Evolutionary conservation across 2,113 vertebrate species (phyloP).

Genomic region (Ochotona curzoniae): DNA sequence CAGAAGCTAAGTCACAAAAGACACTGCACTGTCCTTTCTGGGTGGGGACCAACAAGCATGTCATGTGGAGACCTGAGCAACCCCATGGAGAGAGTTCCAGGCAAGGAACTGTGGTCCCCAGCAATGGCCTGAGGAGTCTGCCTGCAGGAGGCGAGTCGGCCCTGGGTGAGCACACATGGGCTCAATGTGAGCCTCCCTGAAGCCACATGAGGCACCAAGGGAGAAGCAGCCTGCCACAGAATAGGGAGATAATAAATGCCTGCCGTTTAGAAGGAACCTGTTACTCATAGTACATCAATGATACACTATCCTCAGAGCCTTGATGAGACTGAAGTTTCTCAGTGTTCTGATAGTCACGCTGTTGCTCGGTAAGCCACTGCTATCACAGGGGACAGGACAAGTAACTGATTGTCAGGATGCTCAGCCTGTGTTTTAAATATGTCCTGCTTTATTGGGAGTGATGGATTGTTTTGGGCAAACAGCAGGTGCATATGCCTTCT

Average conservation of each 20-base stretch:
- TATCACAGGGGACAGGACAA: constrained; percentile 4
- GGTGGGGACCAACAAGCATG: not conserved
- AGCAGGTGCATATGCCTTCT: not conserved
- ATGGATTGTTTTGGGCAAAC: not conserved
- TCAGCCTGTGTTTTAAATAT: not conserved
- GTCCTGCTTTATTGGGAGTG: not conserved
- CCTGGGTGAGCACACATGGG: not conserved
- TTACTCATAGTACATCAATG: not conserved
- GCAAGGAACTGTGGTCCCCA: not conserved
- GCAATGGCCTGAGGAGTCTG: not conserved
- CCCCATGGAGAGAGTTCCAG: not conserved
- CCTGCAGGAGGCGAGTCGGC: not conserved
- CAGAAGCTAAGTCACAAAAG: not conserved
- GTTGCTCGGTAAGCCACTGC: not conserved
- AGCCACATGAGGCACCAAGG: not conserved
- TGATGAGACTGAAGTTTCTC: not conserved
- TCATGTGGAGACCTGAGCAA: not conserved
- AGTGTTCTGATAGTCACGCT: constrained; percentile 4
- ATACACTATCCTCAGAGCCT: not conserved
- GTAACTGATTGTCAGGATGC: constrained; percentile 31
- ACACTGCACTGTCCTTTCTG: not conserved
- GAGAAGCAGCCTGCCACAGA: not conserved
- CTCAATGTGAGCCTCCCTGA: not conserved
- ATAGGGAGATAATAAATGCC: not conserved
- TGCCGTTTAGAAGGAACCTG: not conserved